Evolutionary conservation across 2,888 invertebrate species (phyloP).

Genomic region (Adela reaumurella): DNA sequence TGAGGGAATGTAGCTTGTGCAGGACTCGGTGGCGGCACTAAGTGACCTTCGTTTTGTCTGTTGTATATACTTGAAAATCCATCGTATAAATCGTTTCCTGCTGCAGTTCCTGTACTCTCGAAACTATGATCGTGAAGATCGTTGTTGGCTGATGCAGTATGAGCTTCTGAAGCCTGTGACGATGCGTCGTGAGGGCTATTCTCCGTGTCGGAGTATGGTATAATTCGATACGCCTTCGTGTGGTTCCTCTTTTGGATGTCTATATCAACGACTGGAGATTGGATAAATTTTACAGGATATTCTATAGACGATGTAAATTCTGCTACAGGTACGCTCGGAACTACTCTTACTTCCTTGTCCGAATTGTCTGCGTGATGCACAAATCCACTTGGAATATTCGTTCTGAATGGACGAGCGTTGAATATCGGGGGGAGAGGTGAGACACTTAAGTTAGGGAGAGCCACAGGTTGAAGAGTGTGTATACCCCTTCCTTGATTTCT

Average conservation of each 20-base stretch:
- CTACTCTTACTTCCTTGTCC: conserved; percentile 45
- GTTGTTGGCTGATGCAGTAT: conserved; percentile 31
- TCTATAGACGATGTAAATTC: conserved; percentile 69
- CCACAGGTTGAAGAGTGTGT: conserved; percentile 54
- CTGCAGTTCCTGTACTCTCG: conserved; percentile 36
- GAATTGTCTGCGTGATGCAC: conserved; percentile 28
- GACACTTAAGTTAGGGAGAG: conserved; percentile 62
- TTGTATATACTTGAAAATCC: conserved; percentile 22
- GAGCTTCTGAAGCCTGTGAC: conserved; percentile 49
- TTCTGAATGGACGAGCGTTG: conserved; percentile 56
- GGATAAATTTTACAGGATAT: conserved; percentile 67
- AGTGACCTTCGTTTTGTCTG: background rate
- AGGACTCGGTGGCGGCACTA: background rate
- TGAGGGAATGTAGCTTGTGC: conserved; percentile 14
- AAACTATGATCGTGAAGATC: conserved; percentile 30
- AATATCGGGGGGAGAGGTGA: conserved; percentile 61
- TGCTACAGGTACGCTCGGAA: conserved; percentile 64
- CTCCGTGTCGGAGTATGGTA: conserved; percentile 32
- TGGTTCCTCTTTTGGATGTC: conserved; percentile 32
- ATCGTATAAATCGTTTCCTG: conserved; percentile 35
- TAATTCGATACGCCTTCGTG: conserved; percentile 38
- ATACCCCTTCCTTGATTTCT: conserved; percentile 44
- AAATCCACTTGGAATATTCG: conserved; percentile 11
- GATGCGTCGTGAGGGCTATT: conserved; percentile 48
- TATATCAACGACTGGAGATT: conserved; percentile 66